phyloP scores from a whole-genome alignment of 2,113 vertebrate genomes.

The Chascanopsetta lugubris region DNA sequence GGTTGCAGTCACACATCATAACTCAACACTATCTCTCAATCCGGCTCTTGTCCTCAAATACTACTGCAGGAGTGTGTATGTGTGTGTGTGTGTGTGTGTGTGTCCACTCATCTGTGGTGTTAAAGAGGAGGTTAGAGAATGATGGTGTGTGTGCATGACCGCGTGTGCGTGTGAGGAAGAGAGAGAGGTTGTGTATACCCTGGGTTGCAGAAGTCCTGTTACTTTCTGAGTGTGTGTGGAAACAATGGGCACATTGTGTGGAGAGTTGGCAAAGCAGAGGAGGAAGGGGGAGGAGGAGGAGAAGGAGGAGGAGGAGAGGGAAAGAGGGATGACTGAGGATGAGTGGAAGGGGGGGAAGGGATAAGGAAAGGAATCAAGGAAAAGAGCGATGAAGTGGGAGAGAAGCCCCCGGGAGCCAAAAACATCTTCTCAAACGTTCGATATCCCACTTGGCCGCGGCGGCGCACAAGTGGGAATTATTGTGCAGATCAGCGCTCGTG shows the following conservation, averaged over 20 bases:
- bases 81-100: slow-evolving; percentile 28
- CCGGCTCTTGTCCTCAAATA: slow-evolving; percentile 47
- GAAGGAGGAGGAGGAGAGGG: slow-evolving; percentile 21
- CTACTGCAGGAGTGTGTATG: slow-evolving; percentile 42
- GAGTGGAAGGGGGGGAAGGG: slow-evolving; percentile 22
- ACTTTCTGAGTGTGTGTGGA: slow-evolving; percentile 54
- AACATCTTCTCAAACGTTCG: not conserved
- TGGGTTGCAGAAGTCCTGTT: slow-evolving; percentile 51
- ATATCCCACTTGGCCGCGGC: slow-evolving; percentile 7
- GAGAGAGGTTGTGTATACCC: slow-evolving; percentile 39
- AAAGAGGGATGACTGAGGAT: slow-evolving; percentile 2
- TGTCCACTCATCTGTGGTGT: slow-evolving; percentile 20
- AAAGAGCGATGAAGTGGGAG: not conserved
- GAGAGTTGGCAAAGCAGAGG: slow-evolving; percentile 51
- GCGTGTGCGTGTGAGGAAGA: not conserved
- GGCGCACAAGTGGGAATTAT: not conserved
- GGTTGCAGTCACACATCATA: slow-evolving; percentile 55
- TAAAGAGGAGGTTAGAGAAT: slow-evolving; percentile 46
- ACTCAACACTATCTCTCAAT: slow-evolving; percentile 59
- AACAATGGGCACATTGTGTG: slow-evolving; percentile 76
- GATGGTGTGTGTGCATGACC: slow-evolving; percentile 38
- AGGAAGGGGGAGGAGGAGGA: not conserved
- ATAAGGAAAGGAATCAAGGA: slow-evolving; percentile 19
- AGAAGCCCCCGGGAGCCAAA: not conserved
- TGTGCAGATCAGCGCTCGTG: slow-evolving; percentile 5